Percentiles rank a stretch among this genome's conserved stretches.
phyloP scores from a whole-genome alignment of 2,797 vertebrate genomes.

The Poecilia picta region DNA sequence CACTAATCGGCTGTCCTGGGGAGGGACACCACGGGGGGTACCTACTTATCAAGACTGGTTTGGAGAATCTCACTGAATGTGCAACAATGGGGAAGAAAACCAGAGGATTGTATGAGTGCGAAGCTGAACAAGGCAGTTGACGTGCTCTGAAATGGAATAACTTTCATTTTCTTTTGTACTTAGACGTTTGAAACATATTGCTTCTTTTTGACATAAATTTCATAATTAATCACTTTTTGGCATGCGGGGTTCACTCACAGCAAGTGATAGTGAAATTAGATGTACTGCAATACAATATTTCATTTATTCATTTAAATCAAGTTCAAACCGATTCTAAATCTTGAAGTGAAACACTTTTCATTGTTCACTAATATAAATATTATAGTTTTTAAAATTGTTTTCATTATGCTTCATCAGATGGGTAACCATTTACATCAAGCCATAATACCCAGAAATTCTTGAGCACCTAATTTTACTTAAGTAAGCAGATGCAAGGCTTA shows the following conservation, averaged over 20 bases:
- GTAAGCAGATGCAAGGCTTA: not conserved
- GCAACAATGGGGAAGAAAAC: constrained; percentile 39
- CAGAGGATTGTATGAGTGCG: not conserved
- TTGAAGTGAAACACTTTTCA: not conserved
- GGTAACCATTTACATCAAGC: not conserved
- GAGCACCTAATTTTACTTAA: not conserved
- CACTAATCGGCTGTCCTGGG: constrained; percentile 49
- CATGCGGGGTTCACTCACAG: not conserved
- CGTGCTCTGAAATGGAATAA: constrained; percentile 22
- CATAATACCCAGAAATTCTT: not conserved
- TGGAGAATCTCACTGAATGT: constrained; percentile 42
- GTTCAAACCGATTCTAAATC: not conserved
- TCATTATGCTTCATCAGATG: not conserved
- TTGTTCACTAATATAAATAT: not conserved
- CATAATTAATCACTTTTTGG: constrained; percentile 46
- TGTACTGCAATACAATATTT: not conserved
- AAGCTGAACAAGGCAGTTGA: not conserved
- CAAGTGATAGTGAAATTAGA: constrained; percentile 23
- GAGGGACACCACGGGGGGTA: constrained; percentile 37
- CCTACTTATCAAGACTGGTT: constrained; percentile 56
- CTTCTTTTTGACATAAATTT: not conserved
- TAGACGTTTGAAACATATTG: constrained; percentile 19
- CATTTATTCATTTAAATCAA: not conserved
- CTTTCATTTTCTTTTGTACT: constrained; percentile 9
- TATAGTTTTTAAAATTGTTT: not conserved